These are phyloP conservation scores for Pheosia tremula DNA, from an alignment of 2,888 invertebrate genomes.

Conservation along the genomic window DNA sequence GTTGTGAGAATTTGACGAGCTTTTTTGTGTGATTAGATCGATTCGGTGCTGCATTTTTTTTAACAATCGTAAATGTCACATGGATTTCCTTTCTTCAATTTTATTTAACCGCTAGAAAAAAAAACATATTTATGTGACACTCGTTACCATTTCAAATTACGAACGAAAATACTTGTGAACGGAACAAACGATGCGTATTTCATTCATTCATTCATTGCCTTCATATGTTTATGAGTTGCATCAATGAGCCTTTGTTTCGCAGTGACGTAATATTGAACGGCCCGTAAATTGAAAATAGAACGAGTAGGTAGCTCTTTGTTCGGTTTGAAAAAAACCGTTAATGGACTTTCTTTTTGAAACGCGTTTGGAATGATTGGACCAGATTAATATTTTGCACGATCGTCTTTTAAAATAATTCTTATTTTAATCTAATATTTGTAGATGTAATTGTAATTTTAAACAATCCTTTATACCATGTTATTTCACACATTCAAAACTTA, in stretches of 20 bases:
- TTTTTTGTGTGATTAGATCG: too few species aligned
- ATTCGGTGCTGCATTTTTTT: too few species aligned
- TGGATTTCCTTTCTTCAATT: too few species aligned
- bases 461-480: too few species aligned
- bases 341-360: conserved; percentile 33
- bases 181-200: conserved; percentile 46
- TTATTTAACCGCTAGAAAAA: not conserved
- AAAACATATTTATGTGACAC: conserved; percentile 2
- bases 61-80: too few species aligned
- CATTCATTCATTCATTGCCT: conserved; percentile 58
- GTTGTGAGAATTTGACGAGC: too few species aligned
- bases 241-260: conserved; percentile 63
- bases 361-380: too few species aligned
- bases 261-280: conserved; percentile 64
- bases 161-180: conserved; percentile 53
- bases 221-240: conserved; percentile 59
- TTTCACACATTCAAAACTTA: too few species aligned
- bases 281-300: conserved; percentile 71
- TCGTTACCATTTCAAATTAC: conserved; percentile 34
- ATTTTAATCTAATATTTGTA: too few species aligned
- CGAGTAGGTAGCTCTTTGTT: conserved; percentile 63
- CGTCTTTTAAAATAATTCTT: too few species aligned
- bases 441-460: too few species aligned
- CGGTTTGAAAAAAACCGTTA: conserved; percentile 51
- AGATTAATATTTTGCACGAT: too few species aligned